Percentiles rank a stretch among this genome's conserved stretches.
Evolutionary conservation across 2,797 vertebrate genomes (phyloP).

Genomic region (Urophycis tenuis): DNA sequence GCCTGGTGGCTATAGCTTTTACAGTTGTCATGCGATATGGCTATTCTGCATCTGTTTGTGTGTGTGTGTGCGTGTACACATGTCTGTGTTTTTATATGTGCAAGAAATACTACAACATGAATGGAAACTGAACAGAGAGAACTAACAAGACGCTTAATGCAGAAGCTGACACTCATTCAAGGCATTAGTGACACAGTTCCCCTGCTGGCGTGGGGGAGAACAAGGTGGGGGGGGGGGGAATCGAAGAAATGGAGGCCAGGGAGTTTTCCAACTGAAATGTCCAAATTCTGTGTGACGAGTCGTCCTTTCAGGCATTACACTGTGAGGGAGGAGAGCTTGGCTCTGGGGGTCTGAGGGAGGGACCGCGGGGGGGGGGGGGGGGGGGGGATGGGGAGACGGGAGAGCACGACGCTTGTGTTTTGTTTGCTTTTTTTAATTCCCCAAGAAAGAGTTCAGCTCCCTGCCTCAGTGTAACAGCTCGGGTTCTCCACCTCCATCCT

Average conservation of each 20-base stretch:
- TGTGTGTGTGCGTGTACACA: conserved; percentile 19
- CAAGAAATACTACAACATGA: conserved; percentile 48
- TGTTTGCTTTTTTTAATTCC: conserved; percentile 4
- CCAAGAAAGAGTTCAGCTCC: conserved; percentile 21
- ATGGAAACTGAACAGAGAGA: conserved; percentile 52
- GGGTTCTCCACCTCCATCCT: conserved; percentile 21
- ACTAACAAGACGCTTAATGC: conserved; percentile 55
- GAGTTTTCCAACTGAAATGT: conserved; percentile 27
- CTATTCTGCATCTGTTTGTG: conserved; percentile 49
- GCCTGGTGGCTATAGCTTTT: conserved; percentile 45
- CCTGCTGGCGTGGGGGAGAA: conserved; percentile 62
- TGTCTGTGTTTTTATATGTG: conserved; percentile 33
- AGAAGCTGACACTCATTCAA: conserved; percentile 68
- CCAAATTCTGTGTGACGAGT: conserved; percentile 37
- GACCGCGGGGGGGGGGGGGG: conserved; percentile 12
- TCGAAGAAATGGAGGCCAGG: conserved; percentile 28
- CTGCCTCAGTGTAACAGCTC: conserved; percentile 50
- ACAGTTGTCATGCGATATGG: conserved; percentile 58
- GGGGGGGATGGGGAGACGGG: no score
- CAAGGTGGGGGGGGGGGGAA: conserved; percentile 29
- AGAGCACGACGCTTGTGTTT: conserved; percentile 18
- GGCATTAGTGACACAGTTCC: conserved; percentile 70
- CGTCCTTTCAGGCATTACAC: conserved; percentile 20
- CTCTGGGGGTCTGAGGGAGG: conserved; percentile 1
- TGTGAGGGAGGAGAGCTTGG: not conserved